phyloP scores from a whole-genome alignment of 2,797 vertebrate species.

The Spondyliosoma cantharus region DNA sequence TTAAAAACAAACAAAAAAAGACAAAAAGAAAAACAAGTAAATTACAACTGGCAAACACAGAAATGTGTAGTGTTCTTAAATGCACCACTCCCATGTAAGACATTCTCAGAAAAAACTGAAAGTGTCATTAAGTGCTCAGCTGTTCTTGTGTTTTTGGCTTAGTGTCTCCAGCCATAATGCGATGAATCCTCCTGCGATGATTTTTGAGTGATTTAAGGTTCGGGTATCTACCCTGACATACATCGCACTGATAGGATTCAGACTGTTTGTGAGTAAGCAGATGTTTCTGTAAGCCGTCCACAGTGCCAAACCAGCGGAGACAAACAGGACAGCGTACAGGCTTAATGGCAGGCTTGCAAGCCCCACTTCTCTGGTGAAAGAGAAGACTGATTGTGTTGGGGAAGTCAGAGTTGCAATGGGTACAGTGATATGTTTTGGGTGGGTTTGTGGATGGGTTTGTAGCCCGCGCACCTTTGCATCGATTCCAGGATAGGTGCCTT shows the following conservation, averaged over 20 bases:
- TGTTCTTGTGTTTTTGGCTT: conserved; percentile 55
- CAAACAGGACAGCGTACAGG: conserved; percentile 85
- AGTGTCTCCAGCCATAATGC: conserved; percentile 73
- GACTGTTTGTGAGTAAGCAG: conserved; percentile 83
- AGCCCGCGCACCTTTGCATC: conserved; percentile 76
- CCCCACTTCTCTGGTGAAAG: conserved; percentile 82
- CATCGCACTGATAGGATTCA: conserved; percentile 76
- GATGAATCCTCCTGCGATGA: conserved; percentile 83
- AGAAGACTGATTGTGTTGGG: conserved; percentile 78
- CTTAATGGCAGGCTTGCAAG: conserved; percentile 81
- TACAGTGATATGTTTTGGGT: conserved; percentile 74
- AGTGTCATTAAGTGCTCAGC: conserved; percentile 40
- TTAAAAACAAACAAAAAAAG: conserved; percentile 8
- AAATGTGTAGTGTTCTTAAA: conserved; percentile 19
- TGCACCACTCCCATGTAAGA: background rate
- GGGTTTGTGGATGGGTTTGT: conserved; percentile 42
- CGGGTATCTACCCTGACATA: conserved; percentile 81
- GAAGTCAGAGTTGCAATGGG: conserved; percentile 81
- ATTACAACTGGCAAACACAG: conserved; percentile 20
- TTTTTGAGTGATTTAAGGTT: conserved; percentile 83
- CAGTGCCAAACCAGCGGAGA: conserved; percentile 82
- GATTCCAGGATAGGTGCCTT: conserved; percentile 81
- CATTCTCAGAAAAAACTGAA: background rate
- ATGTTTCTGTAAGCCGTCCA: conserved; percentile 84
- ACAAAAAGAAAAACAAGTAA: background rate